Conservation (phyloP, 2,797 vertebrate species). For the Gobionotothen gibberifrons region DNA sequence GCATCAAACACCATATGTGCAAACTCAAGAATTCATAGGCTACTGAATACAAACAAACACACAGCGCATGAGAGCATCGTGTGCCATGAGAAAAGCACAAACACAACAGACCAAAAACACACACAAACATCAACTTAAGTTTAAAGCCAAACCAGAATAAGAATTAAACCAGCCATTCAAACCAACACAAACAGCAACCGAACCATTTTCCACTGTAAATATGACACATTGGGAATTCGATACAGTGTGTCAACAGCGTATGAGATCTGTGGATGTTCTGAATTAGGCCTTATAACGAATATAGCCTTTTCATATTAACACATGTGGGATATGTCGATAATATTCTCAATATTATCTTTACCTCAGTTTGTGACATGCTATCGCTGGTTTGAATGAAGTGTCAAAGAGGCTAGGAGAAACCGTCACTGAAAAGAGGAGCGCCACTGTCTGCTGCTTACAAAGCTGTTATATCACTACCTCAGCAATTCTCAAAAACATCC, state of each 20-base stretch:
- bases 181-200: background rate
- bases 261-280: too few species aligned
- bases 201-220: background rate
- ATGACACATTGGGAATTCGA: too few species aligned
- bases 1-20: constrained; percentile 45
- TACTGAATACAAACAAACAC: constrained; percentile 4
- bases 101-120: background rate
- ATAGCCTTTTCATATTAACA: too few species aligned
- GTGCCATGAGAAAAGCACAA: background rate
- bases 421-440: background rate
- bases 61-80: constrained; percentile 8
- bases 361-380: too few species aligned
- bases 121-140: constrained; percentile 5
- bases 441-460: constrained; percentile 14
- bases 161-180: background rate
- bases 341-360: too few species aligned
- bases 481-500: constrained; percentile 35
- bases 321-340: too few species aligned
- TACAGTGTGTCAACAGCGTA: too few species aligned
- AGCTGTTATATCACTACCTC: constrained; percentile 26
- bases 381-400: background rate
- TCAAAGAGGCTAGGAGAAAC: constrained; percentile 2
- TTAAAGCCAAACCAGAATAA: background rate
- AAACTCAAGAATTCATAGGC: constrained; percentile 23
- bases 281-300: too few species aligned